Base-by-base conservation (phyloP, 2,113 vertebrate genomes). In the Seriola quinqueradiata region DNA sequence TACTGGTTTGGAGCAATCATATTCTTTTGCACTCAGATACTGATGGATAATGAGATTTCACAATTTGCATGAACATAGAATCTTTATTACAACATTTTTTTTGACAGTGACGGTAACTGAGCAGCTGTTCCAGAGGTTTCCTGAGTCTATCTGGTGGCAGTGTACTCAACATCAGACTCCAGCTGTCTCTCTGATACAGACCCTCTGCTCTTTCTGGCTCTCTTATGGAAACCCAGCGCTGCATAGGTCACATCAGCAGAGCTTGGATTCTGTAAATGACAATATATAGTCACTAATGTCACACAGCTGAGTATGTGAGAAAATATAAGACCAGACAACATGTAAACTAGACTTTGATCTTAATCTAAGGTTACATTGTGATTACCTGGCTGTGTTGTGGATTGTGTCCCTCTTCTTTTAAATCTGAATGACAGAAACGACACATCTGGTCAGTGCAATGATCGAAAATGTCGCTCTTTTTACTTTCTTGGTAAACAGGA, bases 161-260 rank as follows among this genome's bases (percentile, higher is more conserved):
- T 2, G 42, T 81, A 77, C 17, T 73, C 14, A 25, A 50, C 71
- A 28, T 32, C 36, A 2, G 19, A 0, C 7, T 46, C 21, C 68
- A 25, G 5, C 14, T 75, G 6, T 28, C 8, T 65, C 21, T 50
- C 50, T 8, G 12, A 4, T 54, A 42, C 4, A 28, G 69, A 5
- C 19, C 21, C 48, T 5, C 16, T 13, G 17, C 2, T 59, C 19
- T 17, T 55, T 52, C 34, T 25, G 4, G 13, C 0, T 50, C 12
- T 76, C n/a, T 10, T 3, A 25, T 0, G 28, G 65, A 79, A 69
- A 57, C 3, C 61, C 57, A 84, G 13, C 0, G 64, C 57, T 8
- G 64, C 70, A 13, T 84, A 84, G 46, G 46, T 79, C 70, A 79
- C 14, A 0, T 2, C 21, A 10, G 46, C 46, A 28, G 65, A 46